Base-by-base conservation (phyloP, 1,140 invertebrate genomes). In the Gryllus bimaculatus region DNA sequence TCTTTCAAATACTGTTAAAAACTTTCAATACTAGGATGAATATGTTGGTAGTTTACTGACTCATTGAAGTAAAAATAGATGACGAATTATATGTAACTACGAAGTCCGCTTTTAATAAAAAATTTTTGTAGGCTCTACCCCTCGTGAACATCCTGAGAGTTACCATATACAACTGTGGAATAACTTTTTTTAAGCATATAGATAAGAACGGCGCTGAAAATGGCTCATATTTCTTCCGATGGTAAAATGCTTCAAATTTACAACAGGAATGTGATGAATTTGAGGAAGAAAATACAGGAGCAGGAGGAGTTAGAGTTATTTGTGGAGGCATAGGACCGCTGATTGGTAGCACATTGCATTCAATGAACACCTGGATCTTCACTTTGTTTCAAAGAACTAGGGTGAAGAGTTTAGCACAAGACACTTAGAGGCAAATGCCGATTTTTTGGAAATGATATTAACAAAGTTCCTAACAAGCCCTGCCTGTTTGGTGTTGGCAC, bases 1-100 rank as follows among this genome's bases (percentile, higher is more conserved):
- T 98, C 96, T 0, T 99, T 99, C 85, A 94, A 97, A 86, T 97
- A 98, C n/a, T 90, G 98, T n/a, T 99, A 2, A 98, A 96, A 85
- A 99, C 98, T 0, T 99, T 99, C 85, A 99, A 99, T 84, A 99
- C 99, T n/a, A n/a, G 98, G 98, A 99, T 85, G 98, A 99, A 88
- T 99, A 99, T 88, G 98, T 99, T 76, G 94, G 94, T 94, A 88
- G 92, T 87, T 77, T 20, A 8, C 39, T 21, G 21, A 13, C 76
- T 49, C 47, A 26, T 26, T 39, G 12, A 39, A 39, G 10, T 1
- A 66, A 7, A 66, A 66, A 66, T 66, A 2, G 15, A 48, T 77
- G 20, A n/a, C 15, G 7, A 8, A 21, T 47, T 47, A 18, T 80
- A 18, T 10, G 73, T 48, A 76, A 78, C n/a, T 78, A 39, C 78